Conservation (phyloP, 1,140 invertebrate genomes). For the Pogonognathellus flavescens region DNA sequence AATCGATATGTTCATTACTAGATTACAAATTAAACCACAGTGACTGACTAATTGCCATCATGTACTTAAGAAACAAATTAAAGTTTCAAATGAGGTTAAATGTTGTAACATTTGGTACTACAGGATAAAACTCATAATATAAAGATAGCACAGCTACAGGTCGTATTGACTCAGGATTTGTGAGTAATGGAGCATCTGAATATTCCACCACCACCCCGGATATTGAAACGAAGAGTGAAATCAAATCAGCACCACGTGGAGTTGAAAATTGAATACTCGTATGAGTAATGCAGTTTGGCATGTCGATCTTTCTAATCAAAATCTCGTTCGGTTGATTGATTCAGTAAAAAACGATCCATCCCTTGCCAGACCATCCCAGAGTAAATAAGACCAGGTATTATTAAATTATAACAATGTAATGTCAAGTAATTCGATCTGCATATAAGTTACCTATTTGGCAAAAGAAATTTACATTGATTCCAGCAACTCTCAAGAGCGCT, state of each 20-base stretch:
- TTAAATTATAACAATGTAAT: slow-evolving; percentile 44
- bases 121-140: too few species aligned
- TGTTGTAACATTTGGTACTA: too few species aligned
- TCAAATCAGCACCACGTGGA: slow-evolving; percentile 26
- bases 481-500: neutral
- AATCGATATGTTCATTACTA: too few species aligned
- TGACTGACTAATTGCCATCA: too few species aligned
- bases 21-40: too few species aligned
- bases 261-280: slow-evolving; percentile 41
- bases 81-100: too few species aligned
- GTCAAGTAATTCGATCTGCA: slow-evolving; percentile 41
- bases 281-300: slow-evolving; percentile 11
- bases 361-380: neutral
- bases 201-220: too few species aligned
- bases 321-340: slow-evolving; percentile 39
- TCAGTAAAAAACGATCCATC: slow-evolving; percentile 12
- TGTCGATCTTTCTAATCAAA: slow-evolving; percentile 45
- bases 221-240: neutral
- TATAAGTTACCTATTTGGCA: slow-evolving; percentile 38
- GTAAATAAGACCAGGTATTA: slow-evolving; percentile 19
- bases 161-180: too few species aligned
- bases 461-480: slow-evolving; percentile 34
- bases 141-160: too few species aligned
- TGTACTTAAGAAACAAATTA: too few species aligned
- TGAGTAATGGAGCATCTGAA: too few species aligned